Evolutionary conservation across 2,888 invertebrate genomes (phyloP).

Genomic region (Euclidia mi): DNA sequence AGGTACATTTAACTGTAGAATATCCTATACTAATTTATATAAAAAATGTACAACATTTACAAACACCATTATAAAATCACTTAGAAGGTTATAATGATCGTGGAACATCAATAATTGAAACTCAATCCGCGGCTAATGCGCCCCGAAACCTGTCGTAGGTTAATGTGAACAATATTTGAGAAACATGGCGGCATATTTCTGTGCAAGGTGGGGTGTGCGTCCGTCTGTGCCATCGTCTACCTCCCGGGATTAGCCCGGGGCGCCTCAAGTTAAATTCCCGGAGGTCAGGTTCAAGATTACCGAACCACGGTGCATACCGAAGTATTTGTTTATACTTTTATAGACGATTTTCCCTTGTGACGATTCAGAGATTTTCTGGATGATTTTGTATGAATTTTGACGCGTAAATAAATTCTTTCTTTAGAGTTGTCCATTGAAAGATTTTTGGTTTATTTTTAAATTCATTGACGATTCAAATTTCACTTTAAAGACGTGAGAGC

Average conservation of each 20-base stretch:
- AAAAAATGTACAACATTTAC: too few species aligned
- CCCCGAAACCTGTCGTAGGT: not conserved
- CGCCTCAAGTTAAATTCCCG: conserved; percentile 30
- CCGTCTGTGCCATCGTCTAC: conserved; percentile 45
- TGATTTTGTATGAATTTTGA: too few species aligned
- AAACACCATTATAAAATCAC: too few species aligned
- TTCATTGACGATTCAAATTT: too few species aligned
- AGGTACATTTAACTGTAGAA: too few species aligned
- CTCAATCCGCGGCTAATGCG: not conserved
- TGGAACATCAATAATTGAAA: not conserved
- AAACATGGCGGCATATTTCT: conserved; percentile 26
- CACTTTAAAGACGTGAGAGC: too few species aligned
- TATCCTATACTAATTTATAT: too few species aligned
- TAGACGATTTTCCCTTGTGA: conserved; percentile 6
- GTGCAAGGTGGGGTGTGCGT: conserved; percentile 27
- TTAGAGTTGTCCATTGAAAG: too few species aligned
- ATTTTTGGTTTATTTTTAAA: too few species aligned
- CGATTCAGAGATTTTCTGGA: too few species aligned
- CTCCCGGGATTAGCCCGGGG: conserved; percentile 40
- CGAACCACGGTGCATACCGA: conserved; percentile 19
- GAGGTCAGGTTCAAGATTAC: conserved; percentile 46
- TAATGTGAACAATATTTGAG: conserved; percentile 13
- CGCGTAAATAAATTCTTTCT: too few species aligned
- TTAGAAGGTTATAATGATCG: too few species aligned
- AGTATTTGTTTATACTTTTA: conserved; percentile 15